These are phyloP conservation scores for Epicauta chinensis DNA, from an alignment of 1,140 invertebrate genomes.

Conservation along the genomic window DNA sequence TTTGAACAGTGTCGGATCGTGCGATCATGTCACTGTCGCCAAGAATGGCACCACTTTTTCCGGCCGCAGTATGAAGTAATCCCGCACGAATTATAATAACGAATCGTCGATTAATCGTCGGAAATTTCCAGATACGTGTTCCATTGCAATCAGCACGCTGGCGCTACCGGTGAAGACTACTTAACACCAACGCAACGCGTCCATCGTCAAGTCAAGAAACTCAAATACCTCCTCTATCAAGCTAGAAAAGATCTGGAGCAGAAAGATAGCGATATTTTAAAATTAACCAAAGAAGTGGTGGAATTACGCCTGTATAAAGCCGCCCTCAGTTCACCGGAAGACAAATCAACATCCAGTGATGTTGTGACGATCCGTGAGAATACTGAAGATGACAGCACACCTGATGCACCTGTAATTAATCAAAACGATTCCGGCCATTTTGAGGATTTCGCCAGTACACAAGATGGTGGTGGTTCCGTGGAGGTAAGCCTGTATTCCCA, in stretches of 20 bases:
- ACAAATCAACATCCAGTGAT: conserved; percentile 64
- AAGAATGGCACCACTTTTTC: conserved; percentile 73
- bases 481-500: too few species aligned
- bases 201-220: conserved; percentile 66
- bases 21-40: conserved; percentile 72
- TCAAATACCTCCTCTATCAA: conserved; percentile 62
- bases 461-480: too few species aligned
- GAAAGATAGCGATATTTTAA: conserved; percentile 73
- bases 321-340: conserved; percentile 64
- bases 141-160: conserved; percentile 72
- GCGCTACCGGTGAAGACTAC: conserved; percentile 68
- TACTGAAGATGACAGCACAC: conserved; percentile 17
- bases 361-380: conserved; percentile 65
- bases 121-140: conserved; percentile 66
- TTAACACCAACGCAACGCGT: conserved; percentile 80
- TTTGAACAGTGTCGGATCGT: conserved; percentile 61
- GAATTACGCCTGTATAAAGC: conserved; percentile 73
- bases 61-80: conserved; percentile 43
- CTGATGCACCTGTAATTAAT: conserved; percentile 2
- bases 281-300: conserved; percentile 75
- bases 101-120: too few species aligned
- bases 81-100: background rate
- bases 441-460: conserved; percentile 58
- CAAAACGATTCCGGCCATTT: conserved; percentile 73
- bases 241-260: conserved; percentile 69